Conservation (phyloP, 2,888 invertebrate genomes). For the Dichetophora obliterata region DNA sequence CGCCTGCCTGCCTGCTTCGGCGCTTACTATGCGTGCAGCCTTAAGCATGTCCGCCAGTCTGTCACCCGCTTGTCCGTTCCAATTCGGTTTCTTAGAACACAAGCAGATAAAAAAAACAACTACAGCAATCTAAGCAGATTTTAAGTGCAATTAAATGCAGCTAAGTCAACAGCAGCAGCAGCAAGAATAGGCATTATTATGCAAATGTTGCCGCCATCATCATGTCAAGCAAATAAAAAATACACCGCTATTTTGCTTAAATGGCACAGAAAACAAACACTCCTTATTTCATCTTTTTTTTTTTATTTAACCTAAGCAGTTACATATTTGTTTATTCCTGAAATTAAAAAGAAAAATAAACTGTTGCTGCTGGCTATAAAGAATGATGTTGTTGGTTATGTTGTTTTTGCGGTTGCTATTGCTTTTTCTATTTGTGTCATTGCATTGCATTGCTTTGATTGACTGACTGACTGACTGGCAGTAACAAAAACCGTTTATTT, state of each 20-base stretch:
- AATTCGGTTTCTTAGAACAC: slow-evolving; percentile 15
- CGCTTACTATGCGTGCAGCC: too few relatives aligned
- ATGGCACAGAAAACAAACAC: slow-evolving; percentile 21
- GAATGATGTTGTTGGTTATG: neutral
- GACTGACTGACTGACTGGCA: neutral
- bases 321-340: neutral
- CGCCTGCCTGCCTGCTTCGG: too few relatives aligned
- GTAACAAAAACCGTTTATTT: slow-evolving; percentile 22
- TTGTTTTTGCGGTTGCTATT: too few relatives aligned
- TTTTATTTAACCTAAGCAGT: neutral
- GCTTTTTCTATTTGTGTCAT: neutral
- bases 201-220: slow-evolving; percentile 21
- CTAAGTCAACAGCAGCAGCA: neutral
- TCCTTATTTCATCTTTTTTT: neutral
- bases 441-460: slow-evolving; percentile 2
- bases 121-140: neutral
- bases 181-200: slow-evolving; percentile 2
- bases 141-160: slow-evolving; percentile 24
- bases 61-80: neutral
- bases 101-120: neutral
- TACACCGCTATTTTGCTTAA: neutral
- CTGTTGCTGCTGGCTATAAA: neutral
- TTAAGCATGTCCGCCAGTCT: neutral
- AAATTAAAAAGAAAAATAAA: neutral
- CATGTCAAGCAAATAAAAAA: neutral